Conservation (phyloP, 2,797 vertebrate species). For the Sebastes kiyomatsui region DNA sequence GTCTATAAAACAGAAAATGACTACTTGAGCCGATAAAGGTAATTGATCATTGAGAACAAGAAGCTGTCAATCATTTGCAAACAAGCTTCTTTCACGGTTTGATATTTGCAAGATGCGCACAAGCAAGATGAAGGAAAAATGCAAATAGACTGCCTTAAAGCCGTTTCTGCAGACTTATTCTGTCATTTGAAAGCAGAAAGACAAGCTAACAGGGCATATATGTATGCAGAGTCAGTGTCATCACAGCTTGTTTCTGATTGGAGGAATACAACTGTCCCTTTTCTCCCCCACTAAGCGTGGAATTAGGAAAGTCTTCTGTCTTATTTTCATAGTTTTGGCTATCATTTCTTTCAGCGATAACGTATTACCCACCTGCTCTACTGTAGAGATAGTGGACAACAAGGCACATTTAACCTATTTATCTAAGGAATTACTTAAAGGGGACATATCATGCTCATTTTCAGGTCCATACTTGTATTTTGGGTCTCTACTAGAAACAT, state of each 20-base stretch:
- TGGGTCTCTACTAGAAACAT: too few relatives aligned
- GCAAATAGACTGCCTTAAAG: neutral
- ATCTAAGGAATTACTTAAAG: neutral
- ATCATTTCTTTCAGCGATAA: neutral
- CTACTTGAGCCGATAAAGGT: neutral
- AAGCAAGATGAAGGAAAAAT: neutral
- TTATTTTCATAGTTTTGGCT: neutral
- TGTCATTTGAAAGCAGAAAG: neutral
- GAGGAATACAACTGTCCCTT: neutral
- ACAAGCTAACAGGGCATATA: neutral
- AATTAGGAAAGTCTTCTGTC: neutral
- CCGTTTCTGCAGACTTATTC: neutral
- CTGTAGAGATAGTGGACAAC: neutral
- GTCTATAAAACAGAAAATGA: neutral
- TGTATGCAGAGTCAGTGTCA: neutral
- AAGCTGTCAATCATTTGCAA: neutral
- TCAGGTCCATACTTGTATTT: too few relatives aligned
- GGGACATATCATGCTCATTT: too few relatives aligned
- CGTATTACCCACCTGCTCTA: neutral
- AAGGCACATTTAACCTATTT: neutral
- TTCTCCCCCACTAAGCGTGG: neutral
- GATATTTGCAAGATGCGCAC: neutral
- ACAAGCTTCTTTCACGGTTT: neutral
- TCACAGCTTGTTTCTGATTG: neutral
- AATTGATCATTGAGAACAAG: neutral